Evolutionary conservation across 2,113 vertebrate genomes (phyloP).

Genomic region (Pseudopodoces humilis): DNA sequence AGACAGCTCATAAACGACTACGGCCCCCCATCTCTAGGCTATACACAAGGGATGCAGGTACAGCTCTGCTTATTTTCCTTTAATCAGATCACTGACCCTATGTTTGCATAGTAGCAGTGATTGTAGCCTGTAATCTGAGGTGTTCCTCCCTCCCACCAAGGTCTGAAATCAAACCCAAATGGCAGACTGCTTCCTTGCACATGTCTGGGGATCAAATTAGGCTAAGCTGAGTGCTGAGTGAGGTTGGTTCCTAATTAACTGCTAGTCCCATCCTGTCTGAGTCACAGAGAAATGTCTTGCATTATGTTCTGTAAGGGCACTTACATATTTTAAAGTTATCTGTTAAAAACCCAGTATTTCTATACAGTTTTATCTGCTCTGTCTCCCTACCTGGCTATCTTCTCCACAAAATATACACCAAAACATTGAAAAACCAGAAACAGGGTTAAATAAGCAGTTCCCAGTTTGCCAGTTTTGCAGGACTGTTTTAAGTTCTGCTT

Average conservation of each 20-base stretch:
- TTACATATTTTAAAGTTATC: not conserved
- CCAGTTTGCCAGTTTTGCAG: not conserved
- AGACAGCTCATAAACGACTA: constrained; percentile 95
- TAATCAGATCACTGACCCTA: not conserved
- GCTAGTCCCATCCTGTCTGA: constrained; percentile 6
- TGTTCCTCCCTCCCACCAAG: constrained; percentile 47
- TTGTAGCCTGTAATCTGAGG: constrained; percentile 40
- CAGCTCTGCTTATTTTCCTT: not conserved
- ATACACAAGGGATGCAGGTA: constrained; percentile 84
- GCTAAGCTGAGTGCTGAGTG: constrained; percentile 17
- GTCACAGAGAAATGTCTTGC: not conserved
- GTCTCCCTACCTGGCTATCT: not conserved
- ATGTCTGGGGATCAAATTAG: constrained; percentile 52
- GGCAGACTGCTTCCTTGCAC: constrained; percentile 50
- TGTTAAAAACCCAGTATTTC: not conserved
- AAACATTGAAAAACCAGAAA: not conserved
- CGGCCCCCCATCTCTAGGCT: constrained; percentile 93
- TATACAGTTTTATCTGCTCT: not conserved
- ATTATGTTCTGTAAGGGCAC: not conserved
- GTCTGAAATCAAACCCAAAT: constrained; percentile 63
- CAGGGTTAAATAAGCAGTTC: not conserved
- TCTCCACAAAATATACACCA: not conserved
- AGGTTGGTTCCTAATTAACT: constrained; percentile 46
- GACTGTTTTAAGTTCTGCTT: not conserved
- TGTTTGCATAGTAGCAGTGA: not conserved